Conservation (phyloP, 2,888 invertebrate species). For the Heteromurus nitidus region DNA sequence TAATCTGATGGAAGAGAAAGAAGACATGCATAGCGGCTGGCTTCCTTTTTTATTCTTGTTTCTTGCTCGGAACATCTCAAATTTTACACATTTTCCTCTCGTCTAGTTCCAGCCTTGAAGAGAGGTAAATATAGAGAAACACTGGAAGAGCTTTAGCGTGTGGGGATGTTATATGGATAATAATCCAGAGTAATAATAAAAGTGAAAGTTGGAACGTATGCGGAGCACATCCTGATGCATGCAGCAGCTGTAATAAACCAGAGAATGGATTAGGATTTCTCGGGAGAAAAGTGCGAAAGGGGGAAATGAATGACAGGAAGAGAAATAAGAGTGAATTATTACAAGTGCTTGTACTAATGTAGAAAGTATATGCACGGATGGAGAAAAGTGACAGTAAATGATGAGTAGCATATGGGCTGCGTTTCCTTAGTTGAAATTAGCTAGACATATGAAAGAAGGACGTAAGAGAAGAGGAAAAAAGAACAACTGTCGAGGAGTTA, state of each 20-base stretch:
- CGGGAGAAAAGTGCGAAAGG: background rate
- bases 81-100: background rate
- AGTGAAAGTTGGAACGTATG: too few species aligned
- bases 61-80: background rate
- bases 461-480: background rate
- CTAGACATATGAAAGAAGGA: background rate
- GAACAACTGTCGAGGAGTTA: too few species aligned
- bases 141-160: background rate
- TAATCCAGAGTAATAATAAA: conserved; percentile 6
- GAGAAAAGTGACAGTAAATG: too few species aligned
- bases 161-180: background rate
- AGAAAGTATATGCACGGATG: too few species aligned
- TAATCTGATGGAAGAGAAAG: conserved; percentile 51
- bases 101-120: background rate
- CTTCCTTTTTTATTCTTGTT: conserved; percentile 18
- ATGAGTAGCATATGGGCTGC: background rate
- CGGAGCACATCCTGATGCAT: too few species aligned
- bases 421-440: background rate
- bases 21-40: conserved; percentile 8
- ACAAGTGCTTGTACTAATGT: conserved; percentile 42
- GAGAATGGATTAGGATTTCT: background rate
- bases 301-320: background rate
- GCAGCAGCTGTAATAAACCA: background rate
- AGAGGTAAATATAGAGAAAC: background rate
- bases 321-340: conserved; percentile 28